Base-by-base conservation (phyloP, 1,140 invertebrate genomes). In the Paracyclopina nana region DNA sequence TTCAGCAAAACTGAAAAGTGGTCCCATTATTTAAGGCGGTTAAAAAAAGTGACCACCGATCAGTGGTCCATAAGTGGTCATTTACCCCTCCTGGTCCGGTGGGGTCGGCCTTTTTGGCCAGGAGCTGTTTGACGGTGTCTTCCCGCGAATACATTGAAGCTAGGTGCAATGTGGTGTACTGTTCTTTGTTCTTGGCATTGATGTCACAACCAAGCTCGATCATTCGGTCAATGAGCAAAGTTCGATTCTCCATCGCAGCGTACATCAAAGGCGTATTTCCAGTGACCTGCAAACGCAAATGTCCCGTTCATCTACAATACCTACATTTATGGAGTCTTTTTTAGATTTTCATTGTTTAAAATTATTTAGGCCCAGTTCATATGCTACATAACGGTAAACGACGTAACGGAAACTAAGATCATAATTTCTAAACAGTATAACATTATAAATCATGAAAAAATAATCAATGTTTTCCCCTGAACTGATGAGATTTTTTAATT, bases 201-300 rank as follows among this genome's bases (percentile, higher is more conserved):
- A 91, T 76, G 62, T 88, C 83, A n/a, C 79, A 79, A 16, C 87
- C 87, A 2, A 92, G 71, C 50, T 95, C 88, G 52, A 92, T 76
- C 63, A 94, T 76, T 44, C 83, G 71, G 63, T 94, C 88, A 43
- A 88, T 72, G 59, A 92, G 75, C 12, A 79, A 77, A 3, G 83
- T 80, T 56, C 81, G 74, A 63, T 92, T 95, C 63, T 96, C 90
- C 67, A 87, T 86, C 0, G 90, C 84, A 1, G 85, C 86, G 60
- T 81, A 81, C 86, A 95, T 94, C 54, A 95, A 67, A 2, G 88
- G 84, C 44, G 86, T 92, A 77, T 87, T 83, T 38, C 85, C 86
- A 29, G 78, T 87, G 27, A 74, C 73, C 86, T 14, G 2, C 6
- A 26, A 11, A n/a, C n/a, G n/a, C 5, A 30, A 28, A 16, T 14